These are phyloP conservation scores for Orthosia gothica DNA, from an alignment of 2,888 invertebrate genomes.

Conservation along the genomic window DNA sequence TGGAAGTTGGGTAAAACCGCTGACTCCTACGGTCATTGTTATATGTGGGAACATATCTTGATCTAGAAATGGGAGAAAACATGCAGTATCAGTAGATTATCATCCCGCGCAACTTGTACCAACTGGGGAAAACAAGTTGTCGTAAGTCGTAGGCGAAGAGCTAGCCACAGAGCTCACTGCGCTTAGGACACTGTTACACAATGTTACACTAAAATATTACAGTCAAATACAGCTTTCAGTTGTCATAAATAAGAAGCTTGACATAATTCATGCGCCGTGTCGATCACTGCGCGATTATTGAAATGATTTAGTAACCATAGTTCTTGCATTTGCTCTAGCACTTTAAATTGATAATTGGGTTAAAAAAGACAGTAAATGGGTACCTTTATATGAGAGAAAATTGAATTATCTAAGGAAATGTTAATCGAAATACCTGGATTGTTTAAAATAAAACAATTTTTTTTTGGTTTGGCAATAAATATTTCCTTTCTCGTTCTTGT, in stretches of 20 bases:
- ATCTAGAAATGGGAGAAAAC: conserved; percentile 30
- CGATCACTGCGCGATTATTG: conserved; percentile 32
- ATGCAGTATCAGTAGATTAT: conserved; percentile 21
- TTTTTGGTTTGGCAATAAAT: no score
- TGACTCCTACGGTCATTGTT: conserved; percentile 29
- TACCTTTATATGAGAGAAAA: background rate
- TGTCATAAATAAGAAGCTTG: conserved; percentile 41
- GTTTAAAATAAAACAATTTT: background rate
- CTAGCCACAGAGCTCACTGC: conserved; percentile 6
- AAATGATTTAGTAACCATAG: conserved; percentile 24
- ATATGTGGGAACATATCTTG: conserved; percentile 26
- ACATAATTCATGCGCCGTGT: conserved; percentile 39
- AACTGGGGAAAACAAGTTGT: conserved; percentile 30
- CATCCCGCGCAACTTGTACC: conserved; percentile 32
- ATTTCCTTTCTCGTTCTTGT: background rate
- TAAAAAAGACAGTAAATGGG: background rate
- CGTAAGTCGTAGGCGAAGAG: conserved; percentile 55
- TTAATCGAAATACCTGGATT: background rate
- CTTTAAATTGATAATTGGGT: background rate
- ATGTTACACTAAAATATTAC: conserved; percentile 40
- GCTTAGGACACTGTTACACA: conserved; percentile 25
- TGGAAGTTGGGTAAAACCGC: conserved; percentile 9
- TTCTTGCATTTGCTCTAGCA: background rate
- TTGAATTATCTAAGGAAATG: background rate
- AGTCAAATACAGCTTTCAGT: conserved; percentile 38